A percentile compares a stretch with the other conserved stretches of the same genome.
phyloP scores from a whole-genome alignment of 1,140 invertebrate genomes.

The Heliconius himera region DNA sequence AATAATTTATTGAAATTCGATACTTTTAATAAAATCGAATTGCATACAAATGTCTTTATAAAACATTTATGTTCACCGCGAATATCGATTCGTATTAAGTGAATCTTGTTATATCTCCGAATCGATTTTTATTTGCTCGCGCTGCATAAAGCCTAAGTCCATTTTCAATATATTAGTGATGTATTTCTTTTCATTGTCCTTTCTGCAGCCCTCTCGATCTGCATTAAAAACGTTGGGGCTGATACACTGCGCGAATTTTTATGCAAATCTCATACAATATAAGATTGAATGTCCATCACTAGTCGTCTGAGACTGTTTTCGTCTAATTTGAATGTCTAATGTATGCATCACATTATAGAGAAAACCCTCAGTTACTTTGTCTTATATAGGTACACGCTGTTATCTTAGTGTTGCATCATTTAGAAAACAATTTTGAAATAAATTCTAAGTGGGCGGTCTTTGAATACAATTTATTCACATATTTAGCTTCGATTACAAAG shows the following conservation, averaged over 20 bases:
- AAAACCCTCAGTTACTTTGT: constrained; percentile 28
- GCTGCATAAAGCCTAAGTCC: constrained; percentile 20
- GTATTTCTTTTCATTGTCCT: constrained; percentile 56
- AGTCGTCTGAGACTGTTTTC: constrained; percentile 60
- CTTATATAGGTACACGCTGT: constrained; percentile 17
- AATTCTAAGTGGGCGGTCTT: constrained; percentile 27
- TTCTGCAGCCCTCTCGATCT: constrained; percentile 47
- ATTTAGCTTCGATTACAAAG: constrained; percentile 8
- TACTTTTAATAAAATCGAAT: background rate
- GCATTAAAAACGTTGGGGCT: constrained; percentile 52
- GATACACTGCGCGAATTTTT: constrained; percentile 61
- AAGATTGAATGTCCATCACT: constrained; percentile 77
- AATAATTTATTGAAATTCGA: constrained; percentile 12
- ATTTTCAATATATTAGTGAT: constrained; percentile 35
- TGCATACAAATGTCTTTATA: constrained; percentile 14
- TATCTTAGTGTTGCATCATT: constrained; percentile 32
- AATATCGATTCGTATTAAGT: constrained; percentile 28
- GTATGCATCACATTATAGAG: constrained; percentile 56
- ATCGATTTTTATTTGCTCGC: background rate
- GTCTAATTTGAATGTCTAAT: constrained; percentile 76
- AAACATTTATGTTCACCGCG: background rate
- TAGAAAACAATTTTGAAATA: constrained; percentile 37
- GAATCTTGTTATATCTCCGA: background rate
- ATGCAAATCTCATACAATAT: constrained; percentile 71
- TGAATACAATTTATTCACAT: constrained; percentile 19